A percentile compares a stretch with the other conserved stretches of the same genome.
These are phyloP conservation scores for Dallia pectoralis DNA, from an alignment of 2,797 vertebrate species.

Conservation along the genomic window DNA sequence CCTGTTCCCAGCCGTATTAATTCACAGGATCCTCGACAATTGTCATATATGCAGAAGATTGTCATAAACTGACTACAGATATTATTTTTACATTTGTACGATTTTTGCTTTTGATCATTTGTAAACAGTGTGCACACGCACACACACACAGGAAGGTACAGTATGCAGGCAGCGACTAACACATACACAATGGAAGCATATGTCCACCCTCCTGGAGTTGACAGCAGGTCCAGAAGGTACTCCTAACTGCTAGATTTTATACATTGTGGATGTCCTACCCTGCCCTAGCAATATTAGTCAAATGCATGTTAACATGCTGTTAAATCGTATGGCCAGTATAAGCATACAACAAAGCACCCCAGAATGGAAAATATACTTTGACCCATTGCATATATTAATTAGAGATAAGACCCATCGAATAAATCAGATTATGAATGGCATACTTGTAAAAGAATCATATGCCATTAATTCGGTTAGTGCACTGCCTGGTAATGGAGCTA, in stretches of 20 bases:
- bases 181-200: neutral
- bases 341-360: neutral
- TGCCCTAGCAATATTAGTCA: neutral
- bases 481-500: neutral
- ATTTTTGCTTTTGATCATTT: slow-evolving; percentile 54
- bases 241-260: slow-evolving; percentile 54
- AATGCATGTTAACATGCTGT: neutral
- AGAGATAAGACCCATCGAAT: slow-evolving; percentile 4
- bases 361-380: neutral
- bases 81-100: slow-evolving; percentile 28
- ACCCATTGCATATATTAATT: slow-evolving; percentile 16
- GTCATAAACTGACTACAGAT: slow-evolving; percentile 26
- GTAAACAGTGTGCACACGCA: slow-evolving; percentile 24
- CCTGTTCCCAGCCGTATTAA: slow-evolving; percentile 56
- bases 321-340: neutral
- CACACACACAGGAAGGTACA: neutral
- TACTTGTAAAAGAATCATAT: neutral
- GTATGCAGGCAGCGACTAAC: no score
- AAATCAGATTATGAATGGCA: slow-evolving; percentile 2
- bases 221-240: slow-evolving; percentile 34
- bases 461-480: neutral
- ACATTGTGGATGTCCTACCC: slow-evolving; percentile 31
- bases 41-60: slow-evolving; percentile 7
- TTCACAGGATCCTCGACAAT: slow-evolving; percentile 57
- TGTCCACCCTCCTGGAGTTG: slow-evolving; percentile 5